Evolutionary conservation across 2,113 vertebrate species (phyloP).

Genomic region (Phalacrocorax pelagicus): DNA sequence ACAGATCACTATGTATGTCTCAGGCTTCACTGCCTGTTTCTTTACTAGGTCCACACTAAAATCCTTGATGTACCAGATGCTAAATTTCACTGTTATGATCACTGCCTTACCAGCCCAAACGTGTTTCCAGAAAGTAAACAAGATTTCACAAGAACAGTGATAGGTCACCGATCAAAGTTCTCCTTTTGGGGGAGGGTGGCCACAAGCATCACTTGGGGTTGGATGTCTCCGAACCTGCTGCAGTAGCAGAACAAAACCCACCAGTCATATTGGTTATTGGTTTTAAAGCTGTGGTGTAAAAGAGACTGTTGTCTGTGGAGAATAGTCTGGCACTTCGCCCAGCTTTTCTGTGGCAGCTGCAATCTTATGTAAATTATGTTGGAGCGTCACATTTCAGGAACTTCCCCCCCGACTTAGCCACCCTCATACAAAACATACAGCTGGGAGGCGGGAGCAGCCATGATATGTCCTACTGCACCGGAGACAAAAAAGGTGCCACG

Average conservation of each 20-base stretch:
- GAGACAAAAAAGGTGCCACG: not conserved
- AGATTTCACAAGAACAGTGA: not conserved
- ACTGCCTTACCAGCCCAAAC: not conserved
- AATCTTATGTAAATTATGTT: slow-evolving; percentile 13
- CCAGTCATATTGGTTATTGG: not conserved
- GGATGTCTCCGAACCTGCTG: not conserved
- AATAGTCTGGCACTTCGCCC: slow-evolving; percentile 18
- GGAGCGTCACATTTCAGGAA: slow-evolving; percentile 22
- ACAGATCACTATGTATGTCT: no score
- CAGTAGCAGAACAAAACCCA: not conserved
- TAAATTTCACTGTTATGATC: no score
- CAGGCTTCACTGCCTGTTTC: not conserved
- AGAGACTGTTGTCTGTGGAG: not conserved
- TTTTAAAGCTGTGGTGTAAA: not conserved
- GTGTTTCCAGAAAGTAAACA: not conserved
- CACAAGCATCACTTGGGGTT: not conserved
- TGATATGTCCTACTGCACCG: not conserved
- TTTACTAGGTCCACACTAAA: not conserved
- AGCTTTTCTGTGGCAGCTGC: slow-evolving; percentile 23
- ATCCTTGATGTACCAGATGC: not conserved
- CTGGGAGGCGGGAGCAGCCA: not conserved
- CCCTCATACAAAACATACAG: not conserved
- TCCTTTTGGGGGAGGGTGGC: not conserved
- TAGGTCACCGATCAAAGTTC: not conserved
- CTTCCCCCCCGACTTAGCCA: not conserved